Conservation (phyloP, 2,797 vertebrate species). For the Eidolon dupreanum region DNA sequence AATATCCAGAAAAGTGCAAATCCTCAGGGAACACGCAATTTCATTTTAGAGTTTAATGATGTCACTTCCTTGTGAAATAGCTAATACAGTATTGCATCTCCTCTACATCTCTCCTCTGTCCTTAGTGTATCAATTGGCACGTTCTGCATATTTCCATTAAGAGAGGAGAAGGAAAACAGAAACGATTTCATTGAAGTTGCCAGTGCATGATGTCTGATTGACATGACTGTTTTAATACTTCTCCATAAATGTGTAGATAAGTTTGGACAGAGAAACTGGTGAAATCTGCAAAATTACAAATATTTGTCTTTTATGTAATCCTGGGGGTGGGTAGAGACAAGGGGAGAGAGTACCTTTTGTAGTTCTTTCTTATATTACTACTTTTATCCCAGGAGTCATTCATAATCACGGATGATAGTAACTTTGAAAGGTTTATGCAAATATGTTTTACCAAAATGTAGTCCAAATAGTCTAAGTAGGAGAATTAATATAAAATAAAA, state of each 20-base stretch:
- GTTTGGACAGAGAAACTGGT: constrained; percentile 58
- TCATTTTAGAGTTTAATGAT: background rate
- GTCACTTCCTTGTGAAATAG: background rate
- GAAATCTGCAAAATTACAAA: background rate
- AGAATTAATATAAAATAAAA: background rate
- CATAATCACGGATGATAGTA: background rate
- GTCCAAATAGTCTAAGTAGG: background rate
- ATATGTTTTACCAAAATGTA: background rate
- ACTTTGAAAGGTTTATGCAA: background rate
- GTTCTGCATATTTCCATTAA: constrained; percentile 56
- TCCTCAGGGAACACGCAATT: background rate
- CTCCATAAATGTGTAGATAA: background rate
- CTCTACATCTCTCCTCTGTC: background rate
- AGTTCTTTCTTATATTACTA: background rate
- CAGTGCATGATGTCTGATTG: background rate
- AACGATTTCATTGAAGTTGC: constrained; percentile 38
- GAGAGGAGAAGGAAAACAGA: background rate
- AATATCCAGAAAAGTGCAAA: background rate
- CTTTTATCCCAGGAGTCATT: background rate
- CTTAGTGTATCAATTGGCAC: constrained; percentile 32
- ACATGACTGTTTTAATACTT: background rate
- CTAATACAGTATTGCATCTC: background rate
- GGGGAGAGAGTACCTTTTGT: background rate
- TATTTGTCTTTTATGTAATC: constrained; percentile 18
- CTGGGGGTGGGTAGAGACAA: background rate